Percentiles rank a stretch among this genome's conserved stretches.
These are phyloP conservation scores for Otus sunia DNA, from an alignment of 2,113 vertebrate genomes.

Conservation along the genomic window DNA sequence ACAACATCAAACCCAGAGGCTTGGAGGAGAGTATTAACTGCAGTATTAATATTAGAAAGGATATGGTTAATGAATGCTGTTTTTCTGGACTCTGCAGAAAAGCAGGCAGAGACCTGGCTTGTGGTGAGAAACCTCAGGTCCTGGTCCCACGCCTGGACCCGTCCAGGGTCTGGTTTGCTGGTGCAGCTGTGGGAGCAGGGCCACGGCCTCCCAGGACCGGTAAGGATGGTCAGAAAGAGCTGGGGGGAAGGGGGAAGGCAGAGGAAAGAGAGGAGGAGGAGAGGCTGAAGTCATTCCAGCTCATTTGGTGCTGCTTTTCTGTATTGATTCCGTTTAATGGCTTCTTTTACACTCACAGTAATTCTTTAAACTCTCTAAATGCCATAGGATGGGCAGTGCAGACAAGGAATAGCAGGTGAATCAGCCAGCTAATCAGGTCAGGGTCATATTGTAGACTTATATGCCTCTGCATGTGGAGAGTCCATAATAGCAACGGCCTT, in stretches of 20 bases:
- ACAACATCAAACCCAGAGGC: neutral
- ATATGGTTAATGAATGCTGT: neutral
- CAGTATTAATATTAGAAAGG: too few relatives aligned
- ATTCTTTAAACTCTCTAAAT: neutral
- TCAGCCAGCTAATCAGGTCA: neutral
- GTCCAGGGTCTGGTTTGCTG: neutral
- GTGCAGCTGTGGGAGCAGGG: neutral
- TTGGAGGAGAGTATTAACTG: neutral
- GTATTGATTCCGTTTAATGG: neutral
- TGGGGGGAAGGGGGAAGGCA: neutral
- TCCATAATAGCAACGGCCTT: accelerated
- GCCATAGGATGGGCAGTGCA: neutral
- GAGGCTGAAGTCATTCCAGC: neutral
- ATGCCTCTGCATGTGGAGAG: neutral
- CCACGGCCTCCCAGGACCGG: neutral
- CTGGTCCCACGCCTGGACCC: accelerated
- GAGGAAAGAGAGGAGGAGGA: neutral
- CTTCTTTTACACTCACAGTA: neutral
- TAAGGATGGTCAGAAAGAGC: neutral
- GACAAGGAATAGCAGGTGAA: neutral
- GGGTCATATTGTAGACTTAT: neutral
- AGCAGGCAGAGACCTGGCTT: neutral
- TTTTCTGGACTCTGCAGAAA: neutral
- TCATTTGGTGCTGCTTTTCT: neutral
- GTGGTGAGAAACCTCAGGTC: neutral